Conservation (phyloP, 2,113 vertebrate genomes). For the Planiliza haematocheilus region DNA sequence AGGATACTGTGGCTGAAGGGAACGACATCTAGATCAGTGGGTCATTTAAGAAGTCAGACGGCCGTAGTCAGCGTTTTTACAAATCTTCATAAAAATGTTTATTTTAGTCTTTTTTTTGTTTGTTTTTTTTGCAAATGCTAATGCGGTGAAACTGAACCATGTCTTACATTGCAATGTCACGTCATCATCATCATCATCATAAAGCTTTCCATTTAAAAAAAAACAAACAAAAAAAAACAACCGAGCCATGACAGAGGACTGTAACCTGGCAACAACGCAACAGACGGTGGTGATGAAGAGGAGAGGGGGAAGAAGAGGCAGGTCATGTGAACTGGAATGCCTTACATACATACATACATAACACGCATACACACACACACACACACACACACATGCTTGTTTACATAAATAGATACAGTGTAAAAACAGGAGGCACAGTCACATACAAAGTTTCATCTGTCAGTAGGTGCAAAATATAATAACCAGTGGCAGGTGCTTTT, state of each 20-base stretch:
- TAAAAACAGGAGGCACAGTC: slow-evolving; percentile 78
- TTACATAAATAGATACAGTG: slow-evolving; percentile 79
- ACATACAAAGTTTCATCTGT: slow-evolving; percentile 69
- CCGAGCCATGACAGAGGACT: slow-evolving; percentile 17
- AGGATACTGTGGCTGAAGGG: no score
- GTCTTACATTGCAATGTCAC: slow-evolving; percentile 63
- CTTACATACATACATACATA: slow-evolving; percentile 39
- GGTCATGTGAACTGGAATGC: slow-evolving; percentile 64
- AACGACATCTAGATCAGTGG: no score
- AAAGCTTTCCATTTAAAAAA: slow-evolving; percentile 30
- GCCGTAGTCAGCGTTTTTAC: slow-evolving; percentile 53
- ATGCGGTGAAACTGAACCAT: slow-evolving; percentile 61
- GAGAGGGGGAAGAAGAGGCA: neutral
- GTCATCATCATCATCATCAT: slow-evolving; percentile 45
- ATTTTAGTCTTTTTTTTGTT: slow-evolving; percentile 50
- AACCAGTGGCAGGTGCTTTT: slow-evolving; percentile 13
- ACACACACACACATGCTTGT: slow-evolving; percentile 52
- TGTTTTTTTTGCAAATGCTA: slow-evolving; percentile 70
- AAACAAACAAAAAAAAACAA: neutral
- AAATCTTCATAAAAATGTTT: slow-evolving; percentile 78
- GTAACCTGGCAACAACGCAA: slow-evolving; percentile 59
- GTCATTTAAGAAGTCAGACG: no score
- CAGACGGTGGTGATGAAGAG: slow-evolving; percentile 32
- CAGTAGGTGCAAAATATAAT: slow-evolving; percentile 47
- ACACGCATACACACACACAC: slow-evolving; percentile 17